phyloP scores from a whole-genome alignment of 2,797 vertebrate genomes.

The Nasua narica region DNA sequence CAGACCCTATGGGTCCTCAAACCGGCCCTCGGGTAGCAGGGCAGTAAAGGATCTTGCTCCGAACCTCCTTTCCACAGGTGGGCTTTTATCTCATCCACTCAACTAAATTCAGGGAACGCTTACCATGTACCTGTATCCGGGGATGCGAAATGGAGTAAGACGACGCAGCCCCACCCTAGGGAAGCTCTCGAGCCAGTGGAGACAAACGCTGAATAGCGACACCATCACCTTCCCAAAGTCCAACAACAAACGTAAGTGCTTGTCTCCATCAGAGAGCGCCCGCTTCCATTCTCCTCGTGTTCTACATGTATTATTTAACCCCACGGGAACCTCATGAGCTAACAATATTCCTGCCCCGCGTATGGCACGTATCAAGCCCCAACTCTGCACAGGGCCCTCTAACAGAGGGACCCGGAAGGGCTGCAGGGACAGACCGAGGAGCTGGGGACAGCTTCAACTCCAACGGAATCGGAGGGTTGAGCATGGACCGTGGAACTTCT shows the following conservation, averaged over 20 bases:
- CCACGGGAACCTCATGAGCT: fast-evolving
- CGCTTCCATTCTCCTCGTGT: not conserved
- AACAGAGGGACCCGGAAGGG: not conserved
- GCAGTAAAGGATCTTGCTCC: not conserved
- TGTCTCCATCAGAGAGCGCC: fast-evolving
- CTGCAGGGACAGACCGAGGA: not conserved
- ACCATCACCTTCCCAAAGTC: too few relatives aligned
- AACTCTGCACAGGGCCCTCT: not conserved
- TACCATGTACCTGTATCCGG: not conserved
- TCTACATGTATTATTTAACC: not conserved
- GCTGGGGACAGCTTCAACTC: fast-evolving
- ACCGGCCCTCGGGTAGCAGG: not conserved
- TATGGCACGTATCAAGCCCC: fast-evolving
- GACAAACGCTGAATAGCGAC: not conserved
- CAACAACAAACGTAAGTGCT: not conserved
- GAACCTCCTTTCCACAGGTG: not conserved
- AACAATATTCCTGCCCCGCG: fast-evolving
- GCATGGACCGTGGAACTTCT: not conserved
- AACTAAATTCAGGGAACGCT: not conserved
- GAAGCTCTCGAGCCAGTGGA: fast-evolving
- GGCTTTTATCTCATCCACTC: not conserved
- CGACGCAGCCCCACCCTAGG: fast-evolving
- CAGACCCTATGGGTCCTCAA: not conserved
- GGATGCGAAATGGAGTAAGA: not conserved
- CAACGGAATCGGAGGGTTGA: fast-evolving